Percentiles rank a stretch among this genome's conserved stretches.
Evolutionary conservation across 2,113 vertebrate genomes (phyloP).

Genomic region (Eulemur rufifrons): DNA sequence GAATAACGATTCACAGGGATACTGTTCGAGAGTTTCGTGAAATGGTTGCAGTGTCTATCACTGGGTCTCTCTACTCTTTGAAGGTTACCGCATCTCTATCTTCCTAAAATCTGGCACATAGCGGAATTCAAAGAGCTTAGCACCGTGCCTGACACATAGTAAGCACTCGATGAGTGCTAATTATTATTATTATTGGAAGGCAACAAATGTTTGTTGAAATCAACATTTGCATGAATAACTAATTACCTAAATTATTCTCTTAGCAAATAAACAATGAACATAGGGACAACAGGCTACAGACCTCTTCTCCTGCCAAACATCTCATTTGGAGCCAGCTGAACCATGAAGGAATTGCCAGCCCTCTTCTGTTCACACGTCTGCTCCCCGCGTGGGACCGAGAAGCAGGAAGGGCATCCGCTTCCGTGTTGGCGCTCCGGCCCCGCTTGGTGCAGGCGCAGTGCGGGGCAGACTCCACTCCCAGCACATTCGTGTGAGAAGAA

Average conservation of each 20-base stretch:
- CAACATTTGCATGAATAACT: slow-evolving; percentile 55
- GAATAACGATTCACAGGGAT: too few species aligned
- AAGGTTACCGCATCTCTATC: background rate
- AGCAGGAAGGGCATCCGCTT: background rate
- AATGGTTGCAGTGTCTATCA: background rate
- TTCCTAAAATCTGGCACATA: background rate
- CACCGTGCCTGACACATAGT: slow-evolving; percentile 7
- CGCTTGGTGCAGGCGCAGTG: rapidly evolving
- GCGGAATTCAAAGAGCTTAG: slow-evolving; percentile 1
- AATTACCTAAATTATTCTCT: slow-evolving; percentile 63
- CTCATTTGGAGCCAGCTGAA: slow-evolving; percentile 30
- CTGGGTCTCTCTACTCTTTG: background rate
- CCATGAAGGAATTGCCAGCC: background rate
- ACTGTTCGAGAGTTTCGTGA: background rate
- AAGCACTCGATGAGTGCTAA: background rate
- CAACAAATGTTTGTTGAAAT: slow-evolving; percentile 40
- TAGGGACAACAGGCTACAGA: slow-evolving; percentile 42
- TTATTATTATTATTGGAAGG: slow-evolving; percentile 51
- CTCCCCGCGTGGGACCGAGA: background rate
- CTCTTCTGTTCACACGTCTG: background rate
- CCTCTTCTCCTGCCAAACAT: slow-evolving; percentile 37
- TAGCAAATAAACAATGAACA: slow-evolving; percentile 49
- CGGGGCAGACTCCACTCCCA: background rate
- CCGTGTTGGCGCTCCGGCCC: background rate
- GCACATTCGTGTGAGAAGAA: rapidly evolving